phyloP scores from a whole-genome alignment of 2,888 invertebrate species.

The Aphrophora alni region DNA sequence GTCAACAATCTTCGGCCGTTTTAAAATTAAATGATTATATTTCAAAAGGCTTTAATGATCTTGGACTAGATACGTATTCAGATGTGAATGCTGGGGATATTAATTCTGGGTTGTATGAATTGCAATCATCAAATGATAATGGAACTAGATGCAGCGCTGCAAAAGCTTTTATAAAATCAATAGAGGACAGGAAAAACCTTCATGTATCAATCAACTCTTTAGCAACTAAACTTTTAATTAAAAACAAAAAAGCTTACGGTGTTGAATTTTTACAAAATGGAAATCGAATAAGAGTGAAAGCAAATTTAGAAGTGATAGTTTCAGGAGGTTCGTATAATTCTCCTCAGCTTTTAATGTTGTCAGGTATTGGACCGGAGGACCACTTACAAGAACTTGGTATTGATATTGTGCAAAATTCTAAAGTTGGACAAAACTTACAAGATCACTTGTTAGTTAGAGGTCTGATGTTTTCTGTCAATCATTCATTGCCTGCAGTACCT shows the following conservation, averaged over 20 bases:
- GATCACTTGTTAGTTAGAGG: constrained; percentile 43
- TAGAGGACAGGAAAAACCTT: background rate
- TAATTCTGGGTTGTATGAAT: background rate
- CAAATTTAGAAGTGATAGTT: constrained; percentile 72
- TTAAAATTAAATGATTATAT: background rate
- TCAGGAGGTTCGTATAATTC: constrained; percentile 80
- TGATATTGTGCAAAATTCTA: constrained; percentile 60
- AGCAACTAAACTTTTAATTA: constrained; percentile 7
- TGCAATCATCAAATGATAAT: background rate
- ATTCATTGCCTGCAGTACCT: background rate
- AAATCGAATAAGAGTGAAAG: constrained; percentile 57
- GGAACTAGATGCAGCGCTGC: background rate
- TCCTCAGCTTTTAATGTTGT: constrained; percentile 84
- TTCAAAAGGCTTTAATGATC: background rate
- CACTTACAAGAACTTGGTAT: constrained; percentile 63
- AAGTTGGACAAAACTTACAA: constrained; percentile 66
- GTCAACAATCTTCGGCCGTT: background rate
- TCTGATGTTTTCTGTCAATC: constrained; percentile 39
- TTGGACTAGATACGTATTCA: background rate
- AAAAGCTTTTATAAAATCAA: background rate
- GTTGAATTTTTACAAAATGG: constrained; percentile 6
- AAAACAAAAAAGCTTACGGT: constrained; percentile 10
- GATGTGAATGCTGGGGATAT: background rate
- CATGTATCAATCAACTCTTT: background rate
- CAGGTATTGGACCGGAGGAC: constrained; percentile 69